Base-by-base conservation (phyloP, 2,797 vertebrate species). In the Argya squamiceps region DNA sequence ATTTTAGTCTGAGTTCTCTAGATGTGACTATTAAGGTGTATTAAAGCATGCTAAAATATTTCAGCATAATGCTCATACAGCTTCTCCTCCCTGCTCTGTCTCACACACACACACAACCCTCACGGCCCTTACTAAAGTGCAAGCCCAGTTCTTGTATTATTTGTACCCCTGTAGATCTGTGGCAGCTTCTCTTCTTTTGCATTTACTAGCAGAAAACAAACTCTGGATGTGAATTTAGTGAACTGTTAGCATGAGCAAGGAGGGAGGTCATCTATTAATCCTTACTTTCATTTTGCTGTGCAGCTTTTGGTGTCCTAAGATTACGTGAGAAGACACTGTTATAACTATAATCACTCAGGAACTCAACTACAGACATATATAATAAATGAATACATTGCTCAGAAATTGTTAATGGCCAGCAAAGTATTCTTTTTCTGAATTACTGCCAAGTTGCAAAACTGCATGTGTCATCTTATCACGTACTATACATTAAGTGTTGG, bases 271-370 rank as follows among this genome's bases (percentile, higher is more conserved):
- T 93, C 96, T 92, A 62, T 79, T 95, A 82, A 94, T 88, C 77
- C 84, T 94, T 80, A 30, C 83, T 88, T 97, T 97, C 62, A 93
- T 94, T 96, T 97, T 80, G 82, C 63, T 7, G 22, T 46, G 47
- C 59, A 73, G 70, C 34, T 93, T 96, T 94, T 93, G 60, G 36
- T 96, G 68, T 93, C 95, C 79, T 43, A 67, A 96, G 88, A 96
- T 96, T 94, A 94, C 63, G 94, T 3, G 47, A 95, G 97, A 90
- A 95, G 88, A 93, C 64, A 81, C 50, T 95, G 94, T 92, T 96
- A 95, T 93, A 94, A 95, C 82, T 87, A 36, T n/a, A 89, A 94
- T 96, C 84, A 80, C 49, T 86, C 79, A 91, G 73, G 49, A 93
- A 83, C 89, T 94, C 93, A 97, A 93, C 93, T 96, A 71, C 63